Conservation (phyloP, 2,797 vertebrate genomes). For the Typhlichthys eigenmanni region DNA sequence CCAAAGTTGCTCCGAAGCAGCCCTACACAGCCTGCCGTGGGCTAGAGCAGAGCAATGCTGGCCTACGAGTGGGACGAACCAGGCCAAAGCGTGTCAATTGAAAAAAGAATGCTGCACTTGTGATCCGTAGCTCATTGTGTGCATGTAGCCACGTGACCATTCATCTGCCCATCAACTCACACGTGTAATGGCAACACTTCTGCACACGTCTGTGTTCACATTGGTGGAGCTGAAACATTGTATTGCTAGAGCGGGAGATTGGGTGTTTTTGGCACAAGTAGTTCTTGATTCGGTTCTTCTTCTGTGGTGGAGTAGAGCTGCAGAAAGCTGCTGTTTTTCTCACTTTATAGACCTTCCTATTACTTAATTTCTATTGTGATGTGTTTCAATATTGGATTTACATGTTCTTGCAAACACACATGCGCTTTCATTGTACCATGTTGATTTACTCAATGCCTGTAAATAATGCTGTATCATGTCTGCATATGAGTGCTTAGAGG, state of each 20-base stretch:
- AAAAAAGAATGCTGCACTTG: slow-evolving; percentile 90
- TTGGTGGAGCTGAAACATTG: slow-evolving; percentile 25
- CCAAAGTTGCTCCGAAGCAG: slow-evolving; percentile 75
- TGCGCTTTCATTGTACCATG: neutral
- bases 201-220: slow-evolving; percentile 33
- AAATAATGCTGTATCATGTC: slow-evolving; percentile 27
- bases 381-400: neutral
- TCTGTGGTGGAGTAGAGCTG: slow-evolving; percentile 31
- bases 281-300: slow-evolving; percentile 35
- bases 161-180: slow-evolving; percentile 76
- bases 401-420: slow-evolving; percentile 17
- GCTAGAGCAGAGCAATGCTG: slow-evolving; percentile 42
- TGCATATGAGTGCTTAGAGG: slow-evolving; percentile 44
- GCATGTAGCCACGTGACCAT: slow-evolving; percentile 80
- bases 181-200: slow-evolving; percentile 56
- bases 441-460: slow-evolving; percentile 5
- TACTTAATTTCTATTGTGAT: too few relatives aligned
- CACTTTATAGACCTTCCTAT: neutral
- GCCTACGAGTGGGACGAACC: slow-evolving; percentile 56
- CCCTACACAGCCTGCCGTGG: slow-evolving; percentile 45
- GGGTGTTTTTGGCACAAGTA: slow-evolving; percentile 26
- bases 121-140: slow-evolving; percentile 79
- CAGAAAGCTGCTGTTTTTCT: neutral
- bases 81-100: slow-evolving; percentile 79
- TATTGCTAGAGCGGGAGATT: slow-evolving; percentile 33